These are phyloP conservation scores for Hyposmocoma kahamanoa DNA, from an alignment of 1,140 invertebrate species.

Conservation along the genomic window DNA sequence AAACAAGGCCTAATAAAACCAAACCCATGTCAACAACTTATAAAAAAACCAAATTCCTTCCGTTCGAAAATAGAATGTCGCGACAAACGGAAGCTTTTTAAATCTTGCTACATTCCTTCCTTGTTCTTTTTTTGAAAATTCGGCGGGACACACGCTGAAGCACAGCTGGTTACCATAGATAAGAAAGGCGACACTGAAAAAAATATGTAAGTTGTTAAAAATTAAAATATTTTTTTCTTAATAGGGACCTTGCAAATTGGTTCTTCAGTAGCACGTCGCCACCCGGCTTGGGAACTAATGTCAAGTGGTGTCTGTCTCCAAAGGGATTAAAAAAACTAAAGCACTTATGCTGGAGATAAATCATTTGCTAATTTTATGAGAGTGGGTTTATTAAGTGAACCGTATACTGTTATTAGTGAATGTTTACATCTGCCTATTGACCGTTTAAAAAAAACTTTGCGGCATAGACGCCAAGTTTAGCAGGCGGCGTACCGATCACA, in stretches of 20 bases:
- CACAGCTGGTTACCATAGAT: constrained; percentile 40
- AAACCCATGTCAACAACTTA: background rate
- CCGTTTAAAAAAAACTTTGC: too few species aligned
- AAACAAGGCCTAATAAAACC: background rate
- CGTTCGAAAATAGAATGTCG: constrained; percentile 21
- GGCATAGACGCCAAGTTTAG: too few species aligned
- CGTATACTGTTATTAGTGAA: too few species aligned
- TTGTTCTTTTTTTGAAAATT: constrained; percentile 31
- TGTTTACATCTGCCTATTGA: too few species aligned
- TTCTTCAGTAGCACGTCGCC: constrained; percentile 63
- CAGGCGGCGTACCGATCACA: too few species aligned
- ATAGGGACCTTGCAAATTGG: constrained; percentile 61
- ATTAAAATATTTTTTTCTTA: constrained; percentile 31
- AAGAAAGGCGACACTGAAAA: constrained; percentile 22
- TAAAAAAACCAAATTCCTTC: constrained; percentile 1
- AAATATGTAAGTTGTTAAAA: constrained; percentile 36
- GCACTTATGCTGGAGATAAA: background rate
- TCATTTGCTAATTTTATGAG: too few species aligned
- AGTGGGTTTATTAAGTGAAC: too few species aligned
- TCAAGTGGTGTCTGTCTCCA: constrained; percentile 48
- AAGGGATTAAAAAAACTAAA: constrained; percentile 26
- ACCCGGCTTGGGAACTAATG: constrained; percentile 66
- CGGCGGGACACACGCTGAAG: constrained; percentile 46
- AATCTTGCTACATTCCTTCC: constrained; percentile 32
- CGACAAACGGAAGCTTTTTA: constrained; percentile 49